Conservation (phyloP, 1,140 invertebrate species). For the Drosophila teissieri region DNA sequence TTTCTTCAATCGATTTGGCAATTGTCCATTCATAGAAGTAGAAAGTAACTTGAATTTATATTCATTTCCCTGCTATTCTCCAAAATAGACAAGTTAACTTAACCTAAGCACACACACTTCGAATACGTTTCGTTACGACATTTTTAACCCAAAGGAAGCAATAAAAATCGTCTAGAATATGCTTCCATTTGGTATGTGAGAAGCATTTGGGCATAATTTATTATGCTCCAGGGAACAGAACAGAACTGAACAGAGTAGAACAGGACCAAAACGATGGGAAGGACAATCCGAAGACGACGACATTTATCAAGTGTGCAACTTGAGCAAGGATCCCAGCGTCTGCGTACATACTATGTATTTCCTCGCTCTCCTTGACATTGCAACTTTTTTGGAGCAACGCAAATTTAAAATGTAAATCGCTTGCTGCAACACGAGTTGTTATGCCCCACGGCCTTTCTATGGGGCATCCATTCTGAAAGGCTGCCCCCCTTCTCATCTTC, state of each 20-base stretch:
- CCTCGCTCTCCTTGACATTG: conserved; percentile 25
- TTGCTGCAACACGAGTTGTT: conserved; percentile 44
- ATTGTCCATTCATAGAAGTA: no score
- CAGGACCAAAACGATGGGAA: conserved; percentile 3
- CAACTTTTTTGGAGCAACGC: conserved; percentile 12
- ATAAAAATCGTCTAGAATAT: conserved; percentile 6
- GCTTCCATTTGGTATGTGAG: conserved; percentile 35
- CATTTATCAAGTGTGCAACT: conserved; percentile 73
- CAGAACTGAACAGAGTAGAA: no score
- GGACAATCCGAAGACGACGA: conserved; percentile 38
- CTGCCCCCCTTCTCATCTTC: conserved; percentile 1
- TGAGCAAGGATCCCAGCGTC: conserved; percentile 25
- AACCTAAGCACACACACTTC: not conserved
- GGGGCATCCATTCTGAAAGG: conserved; percentile 13
- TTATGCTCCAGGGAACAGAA: conserved; percentile 54
- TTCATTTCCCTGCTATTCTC: not conserved
- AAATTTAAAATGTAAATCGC: conserved; percentile 74
- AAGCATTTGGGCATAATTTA: conserved; percentile 66
- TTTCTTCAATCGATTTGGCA: no score
- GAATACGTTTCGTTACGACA: not conserved
- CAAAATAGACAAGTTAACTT: conserved; percentile 18
- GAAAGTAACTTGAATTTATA: no score
- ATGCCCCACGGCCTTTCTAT: conserved; percentile 35
- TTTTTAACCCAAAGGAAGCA: conserved; percentile 1
- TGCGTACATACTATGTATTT: conserved; percentile 14